Conservation (phyloP, 2,113 vertebrate genomes). For the Excalfactoria chinensis region DNA sequence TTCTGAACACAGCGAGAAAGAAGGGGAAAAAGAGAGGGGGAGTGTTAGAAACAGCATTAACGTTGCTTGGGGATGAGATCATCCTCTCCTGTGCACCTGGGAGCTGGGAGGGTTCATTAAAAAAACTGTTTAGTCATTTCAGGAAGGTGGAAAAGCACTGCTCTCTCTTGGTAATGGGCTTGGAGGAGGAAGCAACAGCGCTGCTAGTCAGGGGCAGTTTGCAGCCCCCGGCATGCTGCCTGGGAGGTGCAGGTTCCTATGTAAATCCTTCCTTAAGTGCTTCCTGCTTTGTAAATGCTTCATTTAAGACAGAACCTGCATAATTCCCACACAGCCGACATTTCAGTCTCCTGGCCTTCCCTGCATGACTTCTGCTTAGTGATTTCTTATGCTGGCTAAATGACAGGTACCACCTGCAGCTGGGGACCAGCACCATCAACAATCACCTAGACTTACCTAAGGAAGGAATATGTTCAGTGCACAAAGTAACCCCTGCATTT, state of each 20-base stretch:
- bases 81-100: not conserved
- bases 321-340: not conserved
- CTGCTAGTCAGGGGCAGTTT: not conserved
- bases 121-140: not conserved
- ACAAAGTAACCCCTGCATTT: not conserved
- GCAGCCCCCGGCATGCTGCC: not conserved
- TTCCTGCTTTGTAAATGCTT: not conserved
- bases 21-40: not conserved
- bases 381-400: not conserved
- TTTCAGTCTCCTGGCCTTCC: not conserved
- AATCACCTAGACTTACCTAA: not conserved
- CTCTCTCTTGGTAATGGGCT: not conserved
- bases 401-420: not conserved
- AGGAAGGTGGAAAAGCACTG: not conserved
- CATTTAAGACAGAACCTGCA: not conserved
- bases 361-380: not conserved
- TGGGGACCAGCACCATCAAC: not conserved
- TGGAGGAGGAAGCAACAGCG: not conserved
- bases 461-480: slow-evolving; percentile 14
- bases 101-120: not conserved
- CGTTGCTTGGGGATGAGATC: slow-evolving; percentile 21
- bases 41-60: not conserved
- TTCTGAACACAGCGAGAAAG: accelerated
- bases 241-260: not conserved
- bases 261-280: not conserved